Percentiles rank a stretch among this genome's conserved stretches.
These are phyloP conservation scores for Pseudomyrmex gracilis DNA, from an alignment of 1,140 invertebrate species.

Conservation along the genomic window DNA sequence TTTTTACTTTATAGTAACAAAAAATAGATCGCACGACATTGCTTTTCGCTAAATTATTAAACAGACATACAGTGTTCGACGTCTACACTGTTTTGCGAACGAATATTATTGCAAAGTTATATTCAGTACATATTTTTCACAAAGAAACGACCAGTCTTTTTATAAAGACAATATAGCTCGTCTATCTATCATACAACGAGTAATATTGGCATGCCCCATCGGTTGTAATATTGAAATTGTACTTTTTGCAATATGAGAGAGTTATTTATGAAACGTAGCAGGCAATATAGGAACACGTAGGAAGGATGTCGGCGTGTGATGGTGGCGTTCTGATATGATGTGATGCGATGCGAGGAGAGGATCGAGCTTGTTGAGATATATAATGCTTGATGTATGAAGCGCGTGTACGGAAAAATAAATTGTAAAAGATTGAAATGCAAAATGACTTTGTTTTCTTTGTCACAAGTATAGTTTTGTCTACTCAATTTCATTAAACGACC, in stretches of 20 bases:
- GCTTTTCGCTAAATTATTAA: background rate
- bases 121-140: slow-evolving; percentile 79
- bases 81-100: background rate
- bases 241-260: slow-evolving; percentile 82
- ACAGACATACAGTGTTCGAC: background rate
- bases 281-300: slow-evolving; percentile 76
- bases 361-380: slow-evolving; percentile 73
- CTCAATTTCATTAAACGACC: background rate
- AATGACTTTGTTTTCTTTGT: slow-evolving; percentile 20
- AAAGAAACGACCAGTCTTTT: slow-evolving; percentile 85
- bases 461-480: background rate
- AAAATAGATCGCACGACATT: too few relatives aligned
- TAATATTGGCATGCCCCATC: slow-evolving; percentile 83
- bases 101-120: slow-evolving; percentile 27
- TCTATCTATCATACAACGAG: slow-evolving; percentile 84
- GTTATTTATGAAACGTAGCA: slow-evolving; percentile 84
- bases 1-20: too few relatives aligned
- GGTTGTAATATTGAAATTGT: slow-evolving; percentile 84
- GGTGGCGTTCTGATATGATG: slow-evolving; percentile 76
- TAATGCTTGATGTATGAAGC: slow-evolving; percentile 59
- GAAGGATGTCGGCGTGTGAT: slow-evolving; percentile 72
- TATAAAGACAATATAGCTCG: slow-evolving; percentile 84
- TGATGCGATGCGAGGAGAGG: slow-evolving; percentile 75
- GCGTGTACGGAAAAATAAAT: slow-evolving; percentile 42
- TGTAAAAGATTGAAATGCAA: slow-evolving; percentile 42